A percentile compares a stretch with the other conserved stretches of the same genome.
Conservation (phyloP, 2,113 vertebrate genomes). For the Capra hircus region DNA sequence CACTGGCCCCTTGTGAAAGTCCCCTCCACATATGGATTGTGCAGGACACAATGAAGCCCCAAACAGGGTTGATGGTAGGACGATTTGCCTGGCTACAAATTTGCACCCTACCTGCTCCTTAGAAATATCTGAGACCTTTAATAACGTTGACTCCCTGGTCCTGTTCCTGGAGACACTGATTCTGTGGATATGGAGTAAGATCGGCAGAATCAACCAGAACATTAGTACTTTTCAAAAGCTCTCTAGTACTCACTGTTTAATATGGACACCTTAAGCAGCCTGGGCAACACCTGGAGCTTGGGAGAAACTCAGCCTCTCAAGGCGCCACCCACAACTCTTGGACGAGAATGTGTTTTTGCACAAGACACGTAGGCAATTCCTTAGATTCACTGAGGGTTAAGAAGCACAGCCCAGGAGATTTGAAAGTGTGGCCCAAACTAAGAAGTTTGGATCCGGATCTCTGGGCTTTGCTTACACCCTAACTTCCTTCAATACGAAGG, state of each 20-base stretch:
- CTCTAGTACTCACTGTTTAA: not conserved
- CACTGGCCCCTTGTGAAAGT: not conserved
- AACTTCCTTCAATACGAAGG: not conserved
- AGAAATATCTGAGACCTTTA: not conserved
- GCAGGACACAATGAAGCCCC: not conserved
- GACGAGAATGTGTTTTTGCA: not conserved
- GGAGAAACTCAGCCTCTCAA: not conserved
- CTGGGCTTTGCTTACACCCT: not conserved
- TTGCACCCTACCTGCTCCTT: not conserved
- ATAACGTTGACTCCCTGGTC: not conserved
- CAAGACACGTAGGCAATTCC: not conserved
- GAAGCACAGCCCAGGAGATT: not conserved
- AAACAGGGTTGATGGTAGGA: not conserved
- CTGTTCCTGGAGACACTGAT: not conserved
- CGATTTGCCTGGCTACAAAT: not conserved
- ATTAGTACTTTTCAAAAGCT: not conserved
- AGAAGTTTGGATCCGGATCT: not conserved
- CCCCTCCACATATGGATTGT: not conserved
- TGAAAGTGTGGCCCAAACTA: not conserved
- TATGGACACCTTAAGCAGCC: not conserved
- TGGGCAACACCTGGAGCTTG: not conserved
- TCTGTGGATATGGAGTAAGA: not conserved
- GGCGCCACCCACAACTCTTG: not conserved
- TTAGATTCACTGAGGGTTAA: not conserved
- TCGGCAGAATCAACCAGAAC: not conserved